Base-by-base conservation (phyloP, 1,140 invertebrate species). In the Heliconius himera region DNA sequence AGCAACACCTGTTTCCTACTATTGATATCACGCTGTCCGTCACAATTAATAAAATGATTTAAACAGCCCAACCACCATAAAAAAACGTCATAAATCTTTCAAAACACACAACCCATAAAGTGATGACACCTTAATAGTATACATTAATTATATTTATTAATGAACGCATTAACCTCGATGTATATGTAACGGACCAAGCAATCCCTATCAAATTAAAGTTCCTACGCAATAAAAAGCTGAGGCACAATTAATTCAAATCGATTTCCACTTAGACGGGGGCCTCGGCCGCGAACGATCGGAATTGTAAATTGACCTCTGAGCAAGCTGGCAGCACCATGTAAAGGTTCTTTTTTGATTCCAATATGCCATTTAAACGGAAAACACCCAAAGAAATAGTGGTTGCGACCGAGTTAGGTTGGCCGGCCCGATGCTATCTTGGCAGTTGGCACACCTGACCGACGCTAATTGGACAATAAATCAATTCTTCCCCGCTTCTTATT, bases 401-500 rank as follows among this genome's bases (percentile, higher is more conserved):
- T 86, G 85, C 90, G 85, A 86, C 87, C 89, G 88, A 89, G 90
- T 93, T 92, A 93, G 89, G 91, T 94, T 93, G 91, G 88, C 91
- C 92, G 91, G 87, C 88, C 87, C 91, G 93, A 94, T 94, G 89
- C 91, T 94, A 94, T 94, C 93, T 94, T 94, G 93, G 92, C 93
- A 94, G 92, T 94, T 94, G 93, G 93, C 93, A 94, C 93, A 94
- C 93, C 92, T 94, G 93, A 94, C 92, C 91, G 92, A 94, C 93
- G 91, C 93, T 94, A 94, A 94, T 94, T 94, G 93, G 93, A 94
- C 93, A 94, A 94, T 94, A 94, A 94, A 94, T 94, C 93, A 94
- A 94, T 94, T 94, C 92, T 93, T 91, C 87, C 93, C 89, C 89
- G 92, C 89, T 94, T 94, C 93, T 94, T 94, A 94, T 94, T 94